phyloP scores from a whole-genome alignment of 2,113 vertebrate species.

The Chrysemys picta region DNA sequence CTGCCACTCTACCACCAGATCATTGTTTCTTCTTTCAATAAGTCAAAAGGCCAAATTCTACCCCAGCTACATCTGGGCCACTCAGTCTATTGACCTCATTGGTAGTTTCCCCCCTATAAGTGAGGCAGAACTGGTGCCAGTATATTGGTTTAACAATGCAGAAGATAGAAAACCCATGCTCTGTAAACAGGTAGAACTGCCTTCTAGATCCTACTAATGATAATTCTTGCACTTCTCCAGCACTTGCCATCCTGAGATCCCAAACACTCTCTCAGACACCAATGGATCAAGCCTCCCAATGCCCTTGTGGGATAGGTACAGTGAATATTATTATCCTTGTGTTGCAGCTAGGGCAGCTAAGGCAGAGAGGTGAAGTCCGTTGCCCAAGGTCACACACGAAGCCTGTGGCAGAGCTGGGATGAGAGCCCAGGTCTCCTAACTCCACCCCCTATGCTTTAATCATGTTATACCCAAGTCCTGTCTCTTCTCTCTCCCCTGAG shows the following conservation, averaged over 20 bases:
- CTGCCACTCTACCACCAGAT: neutral
- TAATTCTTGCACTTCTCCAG: neutral
- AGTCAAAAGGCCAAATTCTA: neutral
- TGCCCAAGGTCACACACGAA: fast-evolving
- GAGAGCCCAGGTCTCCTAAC: fast-evolving
- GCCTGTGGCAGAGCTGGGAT: neutral
- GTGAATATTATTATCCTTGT: neutral
- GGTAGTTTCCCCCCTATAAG: neutral
- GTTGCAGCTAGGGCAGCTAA: neutral
- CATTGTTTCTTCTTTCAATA: neutral
- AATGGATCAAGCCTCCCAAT: neutral
- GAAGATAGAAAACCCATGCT: neutral
- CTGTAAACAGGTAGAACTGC: neutral
- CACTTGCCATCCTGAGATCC: neutral
- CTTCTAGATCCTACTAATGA: neutral
- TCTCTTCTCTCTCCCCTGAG: neutral
- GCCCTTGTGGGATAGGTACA: neutral
- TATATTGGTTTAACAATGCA: neutral
- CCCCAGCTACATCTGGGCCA: neutral
- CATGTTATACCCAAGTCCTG: slow-evolving; percentile 8
- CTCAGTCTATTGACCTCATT: neutral
- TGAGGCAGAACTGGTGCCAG: neutral
- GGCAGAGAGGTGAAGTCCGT: neutral
- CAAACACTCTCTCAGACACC: neutral
- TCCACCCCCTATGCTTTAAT: fast-evolving